A percentile compares a stretch with the other conserved stretches of the same genome.
These are phyloP conservation scores for Bolinopsis microptera DNA, from an alignment of 37 sponge, comb jelly and placozoan genomes.

Conservation along the genomic window DNA sequence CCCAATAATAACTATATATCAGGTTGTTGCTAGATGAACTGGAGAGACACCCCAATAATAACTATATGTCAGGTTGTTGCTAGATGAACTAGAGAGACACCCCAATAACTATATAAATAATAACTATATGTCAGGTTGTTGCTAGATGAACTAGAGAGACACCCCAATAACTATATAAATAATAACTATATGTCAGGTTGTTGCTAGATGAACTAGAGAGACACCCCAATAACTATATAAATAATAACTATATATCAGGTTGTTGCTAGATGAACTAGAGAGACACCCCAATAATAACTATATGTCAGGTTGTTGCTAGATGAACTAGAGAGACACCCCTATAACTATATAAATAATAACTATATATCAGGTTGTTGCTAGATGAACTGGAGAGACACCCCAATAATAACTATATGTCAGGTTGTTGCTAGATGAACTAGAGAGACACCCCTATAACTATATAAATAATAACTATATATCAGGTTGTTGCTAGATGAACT, in stretches of 20 bases:
- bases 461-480: no score
- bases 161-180: constrained; percentile 53
- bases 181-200: no score
- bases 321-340: neutral
- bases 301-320: constrained; percentile 39
- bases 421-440: constrained; percentile 32
- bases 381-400: constrained; percentile 18
- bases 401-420: constrained; percentile 33
- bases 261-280: constrained; percentile 26
- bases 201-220: constrained; percentile 5
- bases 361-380: constrained; percentile 33
- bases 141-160: neutral
- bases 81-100: constrained; percentile 2
- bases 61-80: constrained; percentile 28
- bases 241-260: no score
- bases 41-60: neutral
- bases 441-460: constrained; percentile 1
- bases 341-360: no score
- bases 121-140: constrained; percentile 43
- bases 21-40: constrained; percentile 46
- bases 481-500: constrained; percentile 46
- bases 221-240: constrained; percentile 27
- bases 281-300: constrained; percentile 6
- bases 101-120: no score
- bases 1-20: constrained; percentile 43